Base-by-base conservation (phyloP, 2,888 invertebrate species). In the Pseudococcus viburni region DNA sequence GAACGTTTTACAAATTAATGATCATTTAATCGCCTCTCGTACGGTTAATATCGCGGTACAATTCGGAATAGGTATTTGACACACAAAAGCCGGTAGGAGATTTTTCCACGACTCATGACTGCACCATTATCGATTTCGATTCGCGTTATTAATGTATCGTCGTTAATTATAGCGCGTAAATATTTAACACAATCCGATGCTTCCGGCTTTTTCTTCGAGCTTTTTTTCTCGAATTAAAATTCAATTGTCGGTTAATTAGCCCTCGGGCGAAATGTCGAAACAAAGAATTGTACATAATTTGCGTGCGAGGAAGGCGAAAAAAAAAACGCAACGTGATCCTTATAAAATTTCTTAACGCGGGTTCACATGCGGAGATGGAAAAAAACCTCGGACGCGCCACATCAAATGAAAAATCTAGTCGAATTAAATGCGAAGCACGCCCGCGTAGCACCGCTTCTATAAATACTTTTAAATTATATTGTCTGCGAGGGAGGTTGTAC, bases 391-490 rank as follows among this genome's bases (percentile, higher is more conserved):
- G 68, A 73, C 22, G 68, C 59, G 59, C 19, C 19, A 59, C 59
- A 73, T 73, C 68, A 33, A 73, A 73, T 73, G 33, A 73, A 73
- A 73, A 22, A 73, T 33, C 26, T 12, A 73, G 68, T 73, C 68
- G 42, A 84, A 51, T 84, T 84, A 26, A 42, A 55, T 84, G 48
- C 84, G 33, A 84, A 84, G 84, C 84, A 84, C 84, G 84, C 84
- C 51, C 55, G 48, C 55, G 48, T 48, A 84, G 26, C 48, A 48
- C 42, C 59, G 85, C 59, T 85, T 59, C 59, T 59, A 85, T 84
- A 84, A 48, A 84, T 59, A 59, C 55, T 55, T 85, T 17, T 55
- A 85, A 85, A 85, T 85, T 85, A 85, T 59, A 55, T 85, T 85
- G 85, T 85, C 59, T 85, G 85, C 26, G 12, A 51, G 59, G 59